phyloP scores from a whole-genome alignment of 2,888 invertebrate species.

The Lasioglossum vierecki region DNA sequence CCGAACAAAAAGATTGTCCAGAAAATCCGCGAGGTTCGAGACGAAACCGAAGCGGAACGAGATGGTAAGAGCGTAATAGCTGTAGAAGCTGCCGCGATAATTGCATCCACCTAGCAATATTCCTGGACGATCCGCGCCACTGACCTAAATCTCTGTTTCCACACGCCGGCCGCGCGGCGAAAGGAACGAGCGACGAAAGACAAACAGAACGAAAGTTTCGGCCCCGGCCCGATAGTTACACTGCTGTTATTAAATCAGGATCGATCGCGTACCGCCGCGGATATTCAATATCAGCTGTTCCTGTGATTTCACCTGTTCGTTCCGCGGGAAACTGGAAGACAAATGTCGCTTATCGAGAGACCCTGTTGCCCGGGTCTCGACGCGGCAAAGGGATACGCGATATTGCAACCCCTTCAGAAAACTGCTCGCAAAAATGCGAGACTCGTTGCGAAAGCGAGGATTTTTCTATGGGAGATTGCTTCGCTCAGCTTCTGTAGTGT shows the following conservation, averaged over 20 bases:
- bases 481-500: background rate
- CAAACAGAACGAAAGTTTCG: slow-evolving; percentile 2
- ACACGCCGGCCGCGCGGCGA: background rate
- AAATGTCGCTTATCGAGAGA: background rate
- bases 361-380: background rate
- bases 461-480: background rate
- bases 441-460: background rate
- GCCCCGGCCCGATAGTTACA: slow-evolving; percentile 6
- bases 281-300: background rate
- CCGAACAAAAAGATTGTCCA: background rate
- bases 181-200: background rate
- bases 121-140: slow-evolving; percentile 30
- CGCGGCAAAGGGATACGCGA: background rate
- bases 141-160: slow-evolving; percentile 61
- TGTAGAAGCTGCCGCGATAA: slow-evolving; percentile 59
- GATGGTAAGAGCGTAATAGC: slow-evolving; percentile 59
- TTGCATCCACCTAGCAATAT: slow-evolving; percentile 63
- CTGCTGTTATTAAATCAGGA: slow-evolving; percentile 15
- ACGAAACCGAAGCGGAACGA: slow-evolving; percentile 29
- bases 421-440: background rate
- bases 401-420: background rate
- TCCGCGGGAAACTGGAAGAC: background rate
- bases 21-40: background rate
- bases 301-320: slow-evolving; percentile 8
- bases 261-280: background rate